A percentile compares a stretch with the other conserved stretches of the same genome.
Conservation (phyloP, 2,113 vertebrate genomes). For the Mustela lutreola region DNA sequence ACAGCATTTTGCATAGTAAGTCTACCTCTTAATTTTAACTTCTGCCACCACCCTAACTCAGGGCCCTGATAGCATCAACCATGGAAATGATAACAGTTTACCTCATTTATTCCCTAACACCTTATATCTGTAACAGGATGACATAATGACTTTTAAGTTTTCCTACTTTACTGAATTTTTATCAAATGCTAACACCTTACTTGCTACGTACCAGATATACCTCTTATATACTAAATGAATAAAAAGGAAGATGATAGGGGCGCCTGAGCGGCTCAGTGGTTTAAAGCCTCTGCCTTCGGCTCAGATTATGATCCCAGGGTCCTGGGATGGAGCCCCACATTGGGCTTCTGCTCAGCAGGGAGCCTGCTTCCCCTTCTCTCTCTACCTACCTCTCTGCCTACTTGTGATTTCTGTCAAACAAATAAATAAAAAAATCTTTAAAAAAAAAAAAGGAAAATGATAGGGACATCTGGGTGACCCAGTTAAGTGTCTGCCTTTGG, state of each 20-base stretch:
- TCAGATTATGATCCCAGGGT: too few species aligned
- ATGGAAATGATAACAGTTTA: neutral
- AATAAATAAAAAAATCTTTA: too few species aligned
- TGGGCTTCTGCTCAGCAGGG: too few species aligned
- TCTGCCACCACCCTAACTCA: neutral
- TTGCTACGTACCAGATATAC: neutral
- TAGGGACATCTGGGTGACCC: too few species aligned
- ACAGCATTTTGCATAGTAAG: neutral
- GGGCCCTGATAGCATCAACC: neutral
- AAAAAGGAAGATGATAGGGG: neutral
- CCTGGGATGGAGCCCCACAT: too few species aligned
- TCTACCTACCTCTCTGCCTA: too few species aligned
- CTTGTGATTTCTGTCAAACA: too few species aligned
- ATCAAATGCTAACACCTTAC: conserved; percentile 24
- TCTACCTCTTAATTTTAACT: conserved; percentile 22
- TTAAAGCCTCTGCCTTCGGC: too few species aligned
- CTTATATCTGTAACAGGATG: neutral
- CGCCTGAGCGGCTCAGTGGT: too few species aligned
- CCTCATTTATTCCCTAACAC: neutral
- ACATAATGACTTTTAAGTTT: neutral
- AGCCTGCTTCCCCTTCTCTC: too few species aligned
- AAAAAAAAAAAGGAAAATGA: too few species aligned
- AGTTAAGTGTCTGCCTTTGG: too few species aligned
- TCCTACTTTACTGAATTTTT: neutral
- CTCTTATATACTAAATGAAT: neutral